Evolutionary conservation across 1,140 invertebrate species (phyloP).

Genomic region (Plectrocnemia conspersa): DNA sequence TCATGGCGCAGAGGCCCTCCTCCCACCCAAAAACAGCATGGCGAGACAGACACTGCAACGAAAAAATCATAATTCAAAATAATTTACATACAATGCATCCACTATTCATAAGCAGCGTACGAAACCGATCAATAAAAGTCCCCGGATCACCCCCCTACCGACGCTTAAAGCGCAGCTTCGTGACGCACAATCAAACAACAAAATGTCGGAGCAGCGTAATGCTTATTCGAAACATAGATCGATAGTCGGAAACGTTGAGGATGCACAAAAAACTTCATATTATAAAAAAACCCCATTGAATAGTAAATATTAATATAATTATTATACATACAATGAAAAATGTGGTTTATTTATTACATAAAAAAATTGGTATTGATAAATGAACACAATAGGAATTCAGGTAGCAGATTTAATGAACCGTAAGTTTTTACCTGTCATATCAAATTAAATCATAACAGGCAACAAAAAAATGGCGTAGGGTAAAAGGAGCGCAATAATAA

Average conservation of each 20-base stretch:
- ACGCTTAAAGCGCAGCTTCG: no score
- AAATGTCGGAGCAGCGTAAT: no score
- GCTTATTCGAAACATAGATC: no score
- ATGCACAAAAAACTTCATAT: no score
- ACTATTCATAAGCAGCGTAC: no score
- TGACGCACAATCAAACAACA: no score
- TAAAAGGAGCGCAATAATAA: not conserved
- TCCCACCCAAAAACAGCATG: slow-evolving; percentile 54
- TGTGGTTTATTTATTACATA: no score
- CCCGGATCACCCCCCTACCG: not conserved
- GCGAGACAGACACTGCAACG: slow-evolving; percentile 50
- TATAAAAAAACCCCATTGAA: no score
- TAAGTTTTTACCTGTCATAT: slow-evolving; percentile 26
- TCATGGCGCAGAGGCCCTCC: slow-evolving; percentile 55
- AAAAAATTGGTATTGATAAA: no score
- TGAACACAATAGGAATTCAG: slow-evolving; percentile 14
- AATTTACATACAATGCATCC: not conserved
- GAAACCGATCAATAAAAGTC: not conserved
- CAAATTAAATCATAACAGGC: slow-evolving; percentile 30
- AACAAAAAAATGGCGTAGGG: not conserved
- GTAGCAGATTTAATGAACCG: slow-evolving; percentile 29
- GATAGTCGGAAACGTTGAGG: no score
- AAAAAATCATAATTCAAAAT: slow-evolving; percentile 14
- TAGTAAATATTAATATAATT: no score
- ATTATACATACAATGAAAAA: no score